Evolutionary conservation across 2,797 vertebrate genomes (phyloP).

Genomic region (Iguana delicatissima): DNA sequence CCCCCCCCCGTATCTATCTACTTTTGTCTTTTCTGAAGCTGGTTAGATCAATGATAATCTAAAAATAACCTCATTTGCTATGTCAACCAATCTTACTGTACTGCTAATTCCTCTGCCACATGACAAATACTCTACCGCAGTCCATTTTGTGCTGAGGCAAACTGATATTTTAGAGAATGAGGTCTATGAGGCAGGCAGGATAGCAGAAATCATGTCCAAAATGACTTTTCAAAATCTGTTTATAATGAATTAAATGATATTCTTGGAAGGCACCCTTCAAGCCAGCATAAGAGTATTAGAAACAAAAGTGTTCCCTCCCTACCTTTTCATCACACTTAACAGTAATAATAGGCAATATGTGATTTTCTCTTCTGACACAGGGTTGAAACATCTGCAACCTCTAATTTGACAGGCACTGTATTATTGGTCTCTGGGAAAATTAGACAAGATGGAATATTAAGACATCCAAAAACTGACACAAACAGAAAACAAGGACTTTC

Average conservation of each 20-base stretch:
- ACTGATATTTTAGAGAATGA: slow-evolving; percentile 28
- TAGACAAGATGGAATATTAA: slow-evolving; percentile 81
- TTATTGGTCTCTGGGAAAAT: slow-evolving; percentile 79
- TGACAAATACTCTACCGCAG: neutral
- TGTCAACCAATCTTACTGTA: neutral
- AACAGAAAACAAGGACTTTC: slow-evolving; percentile 77
- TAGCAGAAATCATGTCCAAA: slow-evolving; percentile 53
- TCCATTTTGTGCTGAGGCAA: neutral
- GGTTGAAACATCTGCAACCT: slow-evolving; percentile 79
- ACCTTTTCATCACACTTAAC: slow-evolving; percentile 73
- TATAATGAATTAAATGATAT: slow-evolving; percentile 80
- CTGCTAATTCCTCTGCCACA: slow-evolving; percentile 11
- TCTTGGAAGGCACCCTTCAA: slow-evolving; percentile 71
- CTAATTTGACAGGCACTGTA: slow-evolving; percentile 81
- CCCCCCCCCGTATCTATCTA: neutral
- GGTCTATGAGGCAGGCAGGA: neutral
- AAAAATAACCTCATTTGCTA: slow-evolving; percentile 20
- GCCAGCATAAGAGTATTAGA: slow-evolving; percentile 67
- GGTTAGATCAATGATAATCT: neutral
- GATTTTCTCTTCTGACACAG: slow-evolving; percentile 61
- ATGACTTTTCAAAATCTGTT: slow-evolving; percentile 69
- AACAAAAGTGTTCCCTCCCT: slow-evolving; percentile 68
- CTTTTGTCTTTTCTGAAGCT: neutral
- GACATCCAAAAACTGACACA: slow-evolving; percentile 81
- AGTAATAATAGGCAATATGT: slow-evolving; percentile 73